Evolutionary conservation across 2,113 vertebrate genomes (phyloP), one percentile per base, ranked within the genome.

Genomic region (Scytalopus superciliaris): DNA sequence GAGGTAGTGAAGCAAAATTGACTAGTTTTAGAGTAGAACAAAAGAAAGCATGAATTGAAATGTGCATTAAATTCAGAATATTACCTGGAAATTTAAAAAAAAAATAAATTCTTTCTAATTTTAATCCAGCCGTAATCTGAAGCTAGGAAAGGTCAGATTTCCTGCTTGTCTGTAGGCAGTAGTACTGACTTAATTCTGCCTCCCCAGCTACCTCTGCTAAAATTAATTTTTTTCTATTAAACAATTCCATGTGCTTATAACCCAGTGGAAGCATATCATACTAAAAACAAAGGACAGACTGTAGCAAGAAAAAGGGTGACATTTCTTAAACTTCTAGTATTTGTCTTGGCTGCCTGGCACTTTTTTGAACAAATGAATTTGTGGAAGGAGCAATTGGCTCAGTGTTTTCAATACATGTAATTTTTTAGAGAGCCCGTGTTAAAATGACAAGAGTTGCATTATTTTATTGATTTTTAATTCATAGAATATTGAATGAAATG

Each of bases 1-100:
- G 44, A 49, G 44, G 56, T 31, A 91, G 64, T 30, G 75, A 74
- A 90, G 75, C 39, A 84, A 74, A 87, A 89, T 42, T 72, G 33
- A 8, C 33, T 24, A 11, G 45, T 90, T 92, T 85, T 77, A 87
- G 80, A 56, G 30, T 0, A 56, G 33, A 77, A 74, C 47, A 70
- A 73, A 92, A 79, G 28, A 45, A 63, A 74, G 4, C 37, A 7
- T 44, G 12, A 50, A 19, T 64, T 24, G 72, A 74, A 57, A 21
- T 55, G 33, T 25, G 15, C 0, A 0, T 45, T 52, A 60, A 60
- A 69, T 79, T 74, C 30, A 35, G 19, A 78, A 37, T 10, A 12
- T 42, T 42, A 25, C 14, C 23, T 66, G 33, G 44, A 84, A 69
- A 84, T 60, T 42, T 1, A 9, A 17, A 15, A 42, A 42, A 42